Conservation (phyloP, 2,113 vertebrate genomes). For the Noturus placidus region DNA sequence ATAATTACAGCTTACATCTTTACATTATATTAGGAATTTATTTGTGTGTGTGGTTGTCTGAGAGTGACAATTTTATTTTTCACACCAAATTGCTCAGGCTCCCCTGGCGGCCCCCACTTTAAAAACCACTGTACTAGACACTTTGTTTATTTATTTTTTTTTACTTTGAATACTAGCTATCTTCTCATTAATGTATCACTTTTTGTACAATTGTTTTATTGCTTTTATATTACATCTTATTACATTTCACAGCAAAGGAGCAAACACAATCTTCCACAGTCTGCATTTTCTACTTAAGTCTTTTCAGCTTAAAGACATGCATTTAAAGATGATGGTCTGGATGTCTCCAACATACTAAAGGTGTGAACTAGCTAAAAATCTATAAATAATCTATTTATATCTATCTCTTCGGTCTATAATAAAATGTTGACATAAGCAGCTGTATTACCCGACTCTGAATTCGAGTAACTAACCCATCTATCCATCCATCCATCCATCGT, state of each 20-base stretch:
- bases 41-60: no score
- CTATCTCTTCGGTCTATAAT: neutral
- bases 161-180: no score
- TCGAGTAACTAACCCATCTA: neutral
- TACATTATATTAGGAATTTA: no score
- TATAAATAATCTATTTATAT: neutral
- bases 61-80: no score
- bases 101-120: no score
- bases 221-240: neutral
- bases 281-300: neutral
- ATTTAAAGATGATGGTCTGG: neutral
- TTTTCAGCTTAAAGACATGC: neutral
- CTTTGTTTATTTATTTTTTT: no score
- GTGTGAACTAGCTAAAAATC: neutral
- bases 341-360: neutral
- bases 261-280: neutral
- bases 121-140: no score
- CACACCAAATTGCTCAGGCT: no score
- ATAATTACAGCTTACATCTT: no score
- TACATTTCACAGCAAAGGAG: neutral
- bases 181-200: no score
- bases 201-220: no score
- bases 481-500: no score
- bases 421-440: neutral
- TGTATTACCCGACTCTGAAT: neutral